Evolutionary conservation across 1,140 invertebrate genomes (phyloP).

Genomic region (Lepidostoma basale): DNA sequence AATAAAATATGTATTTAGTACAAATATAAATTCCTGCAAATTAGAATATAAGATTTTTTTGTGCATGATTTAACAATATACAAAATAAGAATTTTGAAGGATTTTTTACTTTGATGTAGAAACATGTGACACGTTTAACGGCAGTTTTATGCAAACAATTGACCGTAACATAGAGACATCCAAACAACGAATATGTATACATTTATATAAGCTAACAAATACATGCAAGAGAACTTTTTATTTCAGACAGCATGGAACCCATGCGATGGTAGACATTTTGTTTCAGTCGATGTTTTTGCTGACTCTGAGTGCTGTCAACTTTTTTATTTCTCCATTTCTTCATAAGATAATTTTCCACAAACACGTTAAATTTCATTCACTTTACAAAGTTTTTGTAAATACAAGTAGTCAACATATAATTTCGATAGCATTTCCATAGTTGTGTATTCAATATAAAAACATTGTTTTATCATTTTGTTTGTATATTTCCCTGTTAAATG

Average conservation of each 20-base stretch:
- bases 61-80: too few species aligned
- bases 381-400: too few species aligned
- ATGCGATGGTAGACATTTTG: slow-evolving; percentile 17
- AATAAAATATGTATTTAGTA: too few species aligned
- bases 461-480: not conserved
- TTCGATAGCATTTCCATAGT: not conserved
- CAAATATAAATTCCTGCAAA: too few species aligned
- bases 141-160: slow-evolving; percentile 1
- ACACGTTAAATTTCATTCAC: too few species aligned
- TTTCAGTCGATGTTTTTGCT: slow-evolving; percentile 7
- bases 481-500: not conserved
- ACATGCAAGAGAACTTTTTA: slow-evolving; percentile 1
- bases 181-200: slow-evolving; percentile 8
- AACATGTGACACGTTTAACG: too few species aligned
- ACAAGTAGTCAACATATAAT: too few species aligned
- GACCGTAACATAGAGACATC: slow-evolving; percentile 14
- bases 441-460: not conserved
- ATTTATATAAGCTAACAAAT: slow-evolving; percentile 1
- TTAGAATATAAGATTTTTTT: too few species aligned
- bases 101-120: too few species aligned
- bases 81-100: too few species aligned
- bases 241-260: not conserved
- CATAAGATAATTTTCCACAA: not conserved
- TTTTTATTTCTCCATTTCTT: not conserved
- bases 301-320: not conserved